Base-by-base conservation (phyloP, 2,888 invertebrate genomes). In the Xestia ashworthii region DNA sequence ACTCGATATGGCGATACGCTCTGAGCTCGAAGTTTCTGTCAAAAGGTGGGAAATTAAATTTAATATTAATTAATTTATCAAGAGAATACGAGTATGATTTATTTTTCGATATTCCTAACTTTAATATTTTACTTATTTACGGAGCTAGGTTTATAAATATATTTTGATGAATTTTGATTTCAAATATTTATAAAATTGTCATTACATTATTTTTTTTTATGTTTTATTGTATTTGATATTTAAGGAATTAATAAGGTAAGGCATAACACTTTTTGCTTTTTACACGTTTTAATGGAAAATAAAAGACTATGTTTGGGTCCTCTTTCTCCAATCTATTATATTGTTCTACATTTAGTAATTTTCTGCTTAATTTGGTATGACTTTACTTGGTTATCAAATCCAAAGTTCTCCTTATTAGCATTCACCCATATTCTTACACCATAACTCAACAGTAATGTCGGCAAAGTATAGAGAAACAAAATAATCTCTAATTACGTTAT, bases 401-500 rank as follows among this genome's bases (percentile, higher is more conserved):
- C 8, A 58, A 14, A 1, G n/a, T 19, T n/a, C 5, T 14, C 16
- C n/a, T 46, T 48, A 67, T 78, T 66, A 67, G 14, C 46, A 79
- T 73, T 73, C 67, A 48, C n/a, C 14, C 32, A 14, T 80, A 32
- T 55, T 68, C 48, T 22, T 68, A 4, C 41, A 44, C 4, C 67
- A 81, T 53, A 38, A 83, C 69, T 81, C 83, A 64, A 46, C 64
- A 66, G n/a, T 64, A 74, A 80, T 64, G 72, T 60, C 46, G 41
- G 70, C 50, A 50, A 65, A 71, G 68, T 55, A 44, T 41, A 32
- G 60, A 79, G 82, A 73, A 50, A 77, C 81, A 85, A 83, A 83
- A 85, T 85, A 83, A 81, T 83, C 65, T 74, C 86, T 83, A 85
- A 86, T 85, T 70, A 85, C 68, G 78, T 83, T 85, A 83, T 81